Conservation (phyloP, 2,797 vertebrate species). For the Alauda arvensis region DNA sequence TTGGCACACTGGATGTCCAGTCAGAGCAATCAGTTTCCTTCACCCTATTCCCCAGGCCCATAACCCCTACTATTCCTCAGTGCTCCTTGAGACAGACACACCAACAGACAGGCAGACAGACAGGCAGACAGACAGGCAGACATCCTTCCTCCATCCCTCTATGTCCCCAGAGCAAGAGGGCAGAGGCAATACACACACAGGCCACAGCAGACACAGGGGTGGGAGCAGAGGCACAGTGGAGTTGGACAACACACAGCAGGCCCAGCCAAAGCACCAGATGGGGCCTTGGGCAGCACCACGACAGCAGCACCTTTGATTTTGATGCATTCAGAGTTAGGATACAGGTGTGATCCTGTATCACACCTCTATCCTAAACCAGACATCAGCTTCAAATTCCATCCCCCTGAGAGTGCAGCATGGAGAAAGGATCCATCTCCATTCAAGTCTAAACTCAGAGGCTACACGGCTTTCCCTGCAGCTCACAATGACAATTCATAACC, state of each 20-base stretch:
- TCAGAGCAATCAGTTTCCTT: neutral
- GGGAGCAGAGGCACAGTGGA: neutral
- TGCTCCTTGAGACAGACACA: neutral
- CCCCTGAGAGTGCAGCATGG: neutral
- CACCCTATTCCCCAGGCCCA: neutral
- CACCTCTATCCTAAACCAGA: neutral
- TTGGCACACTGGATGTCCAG: neutral
- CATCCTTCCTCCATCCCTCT: neutral
- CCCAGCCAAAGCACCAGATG: neutral
- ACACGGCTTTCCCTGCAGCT: neutral
- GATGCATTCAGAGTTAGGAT: neutral
- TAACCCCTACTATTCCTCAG: neutral
- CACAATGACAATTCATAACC: neutral
- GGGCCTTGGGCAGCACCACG: fast-evolving
- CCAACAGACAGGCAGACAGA: neutral
- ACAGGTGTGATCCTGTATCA: neutral
- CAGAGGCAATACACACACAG: neutral
- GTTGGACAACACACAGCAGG: neutral
- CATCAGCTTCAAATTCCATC: neutral
- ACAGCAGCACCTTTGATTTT: neutral
- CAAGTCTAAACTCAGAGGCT: neutral
- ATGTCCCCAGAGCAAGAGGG: neutral
- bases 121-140: neutral
- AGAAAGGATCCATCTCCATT: neutral
- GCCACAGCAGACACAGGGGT: neutral